Evolutionary conservation across 2,888 invertebrate species (phyloP), one percentile per base, ranked within the genome.

Genomic region (Temnothorax rugatulus): DNA sequence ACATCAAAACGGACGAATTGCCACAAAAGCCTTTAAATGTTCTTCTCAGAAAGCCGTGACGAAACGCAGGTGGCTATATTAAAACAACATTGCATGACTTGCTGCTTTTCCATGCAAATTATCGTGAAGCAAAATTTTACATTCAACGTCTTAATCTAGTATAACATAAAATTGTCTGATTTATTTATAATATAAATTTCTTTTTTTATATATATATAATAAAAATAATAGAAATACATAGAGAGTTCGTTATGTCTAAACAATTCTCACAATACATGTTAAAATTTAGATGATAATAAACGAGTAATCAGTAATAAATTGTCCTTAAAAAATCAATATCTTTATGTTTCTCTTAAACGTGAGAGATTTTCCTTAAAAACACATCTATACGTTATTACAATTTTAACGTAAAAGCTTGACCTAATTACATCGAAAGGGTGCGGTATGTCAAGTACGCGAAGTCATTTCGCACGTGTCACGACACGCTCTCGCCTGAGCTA

Each of bases 351-450:
- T 66, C 9, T 13, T 13, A 8, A 25, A 5, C 75, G n/a, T 29
- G 11, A 34, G 11, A 47, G 15, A 18, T 38, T 44, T 4, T 18
- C 18, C 13, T 69, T 18, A 13, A 73, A 21, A 73, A 47, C 21
- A 25, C 4, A 0, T 41, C 2, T 34, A n/a, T 7, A 54, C 29
- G 11, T 57, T 57, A 69, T 79, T 18, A 59, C 4, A 59, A 73
- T 25, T 73, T 79, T 25, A 71, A 11, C 34, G 21, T 71, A 44
- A 83, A 82, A 83, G 50, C 59, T 61, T 68, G 68, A 81, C 82
- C 82, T 61, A 83, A 82, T 83, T 82, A 82, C 15, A 61, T 52
- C 44, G 34, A 47, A 82, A 59, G 59, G 79, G 73, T 13, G 74
- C 25, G 79, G 74, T 50, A 25, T 59, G 34, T 59, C 73, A 79